Base-by-base conservation (phyloP, 2,888 invertebrate genomes). In the Agelastica alni region DNA sequence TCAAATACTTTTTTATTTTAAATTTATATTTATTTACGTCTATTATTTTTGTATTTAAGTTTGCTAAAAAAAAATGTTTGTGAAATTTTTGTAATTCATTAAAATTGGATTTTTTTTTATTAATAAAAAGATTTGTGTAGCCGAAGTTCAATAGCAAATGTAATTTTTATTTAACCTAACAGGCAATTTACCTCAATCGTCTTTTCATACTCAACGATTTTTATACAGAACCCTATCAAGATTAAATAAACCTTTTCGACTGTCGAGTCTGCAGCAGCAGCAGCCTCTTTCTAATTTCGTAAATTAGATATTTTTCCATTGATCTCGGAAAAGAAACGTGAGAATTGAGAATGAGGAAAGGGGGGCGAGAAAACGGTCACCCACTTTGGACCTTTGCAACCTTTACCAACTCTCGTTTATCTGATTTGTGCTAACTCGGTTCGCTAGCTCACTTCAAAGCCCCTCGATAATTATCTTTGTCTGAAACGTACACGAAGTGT, bases 391-490 rank as follows among this genome's bases (percentile, higher is more conserved):
- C 49, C 14, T 48, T 20, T 17, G 42, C 43, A 48, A 48, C 49
- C 49, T 32, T 51, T 49, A 30, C 37, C 66, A 66, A 69, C 70
- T 70, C 65, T 68, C 66, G 65, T 63, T 66, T 68, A 70, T 69
- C 65, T 69, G 68, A 70, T 67, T 67, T 66, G 62, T 61, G 65
- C 65, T 62, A 64, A 65, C 65, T 60, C 61, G 58, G 63, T 60
- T 63, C 63, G 51, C 53, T 54, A 58, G 61, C 58, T 65, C 63
- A 65, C 70, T 63, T 70, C 70, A 69, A 69, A 70, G 67, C 65
- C 30, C 45, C 30, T 31, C 55, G 61, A 65, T 65, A 69, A 70
- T 69, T 69, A 69, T 61, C 67, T 65, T 66, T 66, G 66, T 70
- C 66, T 68, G 63, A 57, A 60, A 52, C 57, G 63, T 59, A 67